Evolutionary conservation across 2,888 invertebrate species (phyloP), one percentile per base, ranked within the genome.

Genomic region (Hymenopus coronatus): DNA sequence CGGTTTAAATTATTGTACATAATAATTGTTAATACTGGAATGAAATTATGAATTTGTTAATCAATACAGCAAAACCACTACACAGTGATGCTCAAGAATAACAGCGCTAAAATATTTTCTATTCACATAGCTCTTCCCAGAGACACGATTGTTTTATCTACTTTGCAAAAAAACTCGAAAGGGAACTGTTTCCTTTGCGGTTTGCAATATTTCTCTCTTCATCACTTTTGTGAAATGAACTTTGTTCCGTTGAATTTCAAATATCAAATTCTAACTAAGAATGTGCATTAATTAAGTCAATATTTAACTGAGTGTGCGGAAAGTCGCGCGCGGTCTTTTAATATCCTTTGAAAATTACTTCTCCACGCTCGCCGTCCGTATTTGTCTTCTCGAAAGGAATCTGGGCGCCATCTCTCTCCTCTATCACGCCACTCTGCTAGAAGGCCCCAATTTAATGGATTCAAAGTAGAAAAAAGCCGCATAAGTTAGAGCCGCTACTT

Each of bases 251-350:
- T 70, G 54, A 70, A 85, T 40, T 85, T 85, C 46, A 85, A 85
- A 85, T 85, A 85, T 46, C 85, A 85, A 88, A 85, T 86, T 86
- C 85, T 86, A 88, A 88, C 85, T 85, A 88, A 86, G 88, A 88
- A 85, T 88, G 88, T 85, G 85, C 88, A 88, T 88, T 88, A 88
- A 88, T 88, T 88, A 88, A 88, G 88, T 88, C 27, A 88, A 88
- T 88, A 88, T 88, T 70, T 70, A 70, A 70, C 54, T 88, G 85
- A 85, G 46, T 85, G 33, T 85, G 54, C 54, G 20, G 33, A 85
- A 85, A 46, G 40, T 20, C 27, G 54, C 85, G 40, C 46, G 54
- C 85, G 85, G 14, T 40, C n/a, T 54, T 85, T 85, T 85, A 85
- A 85, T 85, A 85, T 85, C 46, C 85, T 85, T 85, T 85, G 85